Evolutionary conservation across 2,888 invertebrate genomes (phyloP).

Genomic region (Caenorhabditis sulstoni): DNA sequence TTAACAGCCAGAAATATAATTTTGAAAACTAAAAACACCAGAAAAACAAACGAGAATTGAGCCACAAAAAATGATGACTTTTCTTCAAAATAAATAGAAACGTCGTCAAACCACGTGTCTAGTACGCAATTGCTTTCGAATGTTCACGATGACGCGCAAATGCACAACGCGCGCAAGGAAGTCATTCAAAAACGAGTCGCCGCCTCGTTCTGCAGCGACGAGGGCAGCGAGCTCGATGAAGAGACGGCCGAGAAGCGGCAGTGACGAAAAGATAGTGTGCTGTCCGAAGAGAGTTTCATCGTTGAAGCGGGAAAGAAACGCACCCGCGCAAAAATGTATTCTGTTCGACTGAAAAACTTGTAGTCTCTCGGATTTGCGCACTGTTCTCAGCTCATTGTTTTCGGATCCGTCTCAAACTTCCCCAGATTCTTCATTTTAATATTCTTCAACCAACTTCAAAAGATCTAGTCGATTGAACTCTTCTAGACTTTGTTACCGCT

Average conservation of each 20-base stretch:
- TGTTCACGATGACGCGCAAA: constrained; percentile 21
- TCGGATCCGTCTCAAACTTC: constrained; percentile 21
- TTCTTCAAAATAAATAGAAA: background rate
- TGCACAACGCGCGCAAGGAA: constrained; percentile 9
- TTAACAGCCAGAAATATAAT: too few species aligned
- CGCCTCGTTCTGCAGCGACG: background rate
- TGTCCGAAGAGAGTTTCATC: constrained; percentile 18
- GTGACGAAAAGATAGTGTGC: constrained; percentile 11
- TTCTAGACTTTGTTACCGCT: background rate
- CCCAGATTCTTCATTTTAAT: background rate
- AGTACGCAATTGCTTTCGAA: constrained; percentile 1
- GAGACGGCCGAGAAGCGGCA: constrained; percentile 43
- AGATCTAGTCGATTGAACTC: background rate
- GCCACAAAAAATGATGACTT: constrained; percentile 32
- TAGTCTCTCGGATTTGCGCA: background rate
- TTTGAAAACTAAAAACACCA: background rate
- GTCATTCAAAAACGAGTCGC: background rate
- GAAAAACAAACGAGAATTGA: background rate
- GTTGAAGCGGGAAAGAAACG: background rate
- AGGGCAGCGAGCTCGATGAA: constrained; percentile 37
- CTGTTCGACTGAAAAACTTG: constrained; percentile 26
- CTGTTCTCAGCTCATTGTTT: background rate
- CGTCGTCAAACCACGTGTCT: constrained; percentile 18
- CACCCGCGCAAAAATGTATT: constrained; percentile 32
- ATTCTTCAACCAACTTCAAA: background rate